Evolutionary conservation across 2,888 invertebrate genomes (phyloP).

Genomic region (Drosophila atroscutellata): DNA sequence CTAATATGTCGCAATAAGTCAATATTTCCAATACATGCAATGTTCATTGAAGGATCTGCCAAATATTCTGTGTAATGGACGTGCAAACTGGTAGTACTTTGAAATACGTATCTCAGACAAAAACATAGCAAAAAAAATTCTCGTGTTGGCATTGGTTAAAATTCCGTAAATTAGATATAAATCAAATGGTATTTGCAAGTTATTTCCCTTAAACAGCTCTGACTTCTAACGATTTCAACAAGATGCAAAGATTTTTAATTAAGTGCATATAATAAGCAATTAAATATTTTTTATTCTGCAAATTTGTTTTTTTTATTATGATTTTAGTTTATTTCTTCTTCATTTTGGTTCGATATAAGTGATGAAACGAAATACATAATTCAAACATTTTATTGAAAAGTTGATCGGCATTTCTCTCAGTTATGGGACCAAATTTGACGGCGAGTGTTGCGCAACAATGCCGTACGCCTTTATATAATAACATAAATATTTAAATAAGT

Average conservation of each 20-base stretch:
- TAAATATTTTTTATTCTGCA: conserved; percentile 5
- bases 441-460: neutral
- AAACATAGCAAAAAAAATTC: neutral
- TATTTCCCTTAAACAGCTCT: neutral
- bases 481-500: conserved; percentile 10
- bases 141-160: conserved; percentile 3
- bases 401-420: neutral
- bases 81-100: neutral
- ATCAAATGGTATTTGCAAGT: neutral
- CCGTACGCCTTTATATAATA: conserved; percentile 1
- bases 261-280: conserved; percentile 6
- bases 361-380: neutral
- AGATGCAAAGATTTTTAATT: conserved; percentile 1
- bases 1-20: conserved; percentile 34
- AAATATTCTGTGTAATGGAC: neutral
- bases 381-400: neutral
- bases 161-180: neutral
- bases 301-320: neutral
- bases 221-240: neutral
- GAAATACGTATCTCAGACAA: neutral
- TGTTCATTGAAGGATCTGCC: neutral
- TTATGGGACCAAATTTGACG: conserved; percentile 4
- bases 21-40: conserved; percentile 12
- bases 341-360: neutral
- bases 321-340: neutral